These are phyloP conservation scores for Chaetorhynchus papuensis DNA, from an alignment of 2,113 vertebrate genomes.

Conservation along the genomic window DNA sequence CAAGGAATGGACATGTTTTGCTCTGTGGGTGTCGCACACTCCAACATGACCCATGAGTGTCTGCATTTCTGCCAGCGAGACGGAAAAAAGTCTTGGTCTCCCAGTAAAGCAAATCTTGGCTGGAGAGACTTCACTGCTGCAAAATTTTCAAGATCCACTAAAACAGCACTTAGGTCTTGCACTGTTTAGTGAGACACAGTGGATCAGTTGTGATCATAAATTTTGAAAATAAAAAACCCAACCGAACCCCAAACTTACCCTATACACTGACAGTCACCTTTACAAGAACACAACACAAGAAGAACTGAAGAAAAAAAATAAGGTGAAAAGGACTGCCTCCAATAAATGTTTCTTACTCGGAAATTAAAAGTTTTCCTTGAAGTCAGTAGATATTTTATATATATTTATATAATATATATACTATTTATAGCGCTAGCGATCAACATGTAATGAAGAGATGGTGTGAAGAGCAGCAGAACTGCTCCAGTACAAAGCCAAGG, in stretches of 20 bases:
- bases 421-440: constrained; percentile 37
- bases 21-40: neutral
- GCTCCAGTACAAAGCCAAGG: neutral
- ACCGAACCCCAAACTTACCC: neutral
- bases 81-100: neutral
- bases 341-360: neutral
- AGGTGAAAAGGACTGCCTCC: neutral
- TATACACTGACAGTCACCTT: neutral
- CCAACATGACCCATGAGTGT: neutral
- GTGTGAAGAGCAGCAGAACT: neutral
- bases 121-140: neutral
- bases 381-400: neutral
- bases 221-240: neutral
- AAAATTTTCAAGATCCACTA: neutral
- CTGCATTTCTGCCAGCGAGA: neutral
- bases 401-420: constrained; percentile 48
- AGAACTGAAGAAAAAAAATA: neutral
- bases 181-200: neutral
- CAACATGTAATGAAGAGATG: neutral
- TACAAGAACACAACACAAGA: constrained; percentile 27
- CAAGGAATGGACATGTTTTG: neutral
- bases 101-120: neutral
- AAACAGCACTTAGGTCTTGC: neutral
- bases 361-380: constrained; percentile 25
- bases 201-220: neutral